These are phyloP conservation scores for Monomorium pharaonis DNA, from an alignment of 1,140 invertebrate species.

Conservation along the genomic window DNA sequence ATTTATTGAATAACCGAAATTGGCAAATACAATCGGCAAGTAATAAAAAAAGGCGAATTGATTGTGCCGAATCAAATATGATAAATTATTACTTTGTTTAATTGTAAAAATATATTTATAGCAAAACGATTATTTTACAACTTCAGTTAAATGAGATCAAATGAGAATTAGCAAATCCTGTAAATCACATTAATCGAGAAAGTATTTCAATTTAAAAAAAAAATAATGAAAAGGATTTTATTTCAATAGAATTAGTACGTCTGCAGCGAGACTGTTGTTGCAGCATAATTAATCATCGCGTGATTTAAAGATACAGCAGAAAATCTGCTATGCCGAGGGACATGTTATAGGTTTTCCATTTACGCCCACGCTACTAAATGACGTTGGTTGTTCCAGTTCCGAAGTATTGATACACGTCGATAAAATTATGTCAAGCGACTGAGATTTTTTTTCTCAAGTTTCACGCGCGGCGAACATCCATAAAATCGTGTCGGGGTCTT, in stretches of 20 bases:
- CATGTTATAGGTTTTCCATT: slow-evolving; percentile 15
- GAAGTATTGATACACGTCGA: slow-evolving; percentile 31
- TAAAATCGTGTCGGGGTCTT: neutral
- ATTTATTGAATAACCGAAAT: slow-evolving; percentile 1
- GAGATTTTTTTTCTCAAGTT: slow-evolving; percentile 4
- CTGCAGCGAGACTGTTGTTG: neutral
- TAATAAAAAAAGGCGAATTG: neutral
- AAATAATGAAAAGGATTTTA: neutral
- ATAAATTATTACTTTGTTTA: neutral
- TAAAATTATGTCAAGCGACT: slow-evolving; percentile 27
- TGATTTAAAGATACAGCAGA: neutral
- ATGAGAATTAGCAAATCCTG: neutral
- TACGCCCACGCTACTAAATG: neutral
- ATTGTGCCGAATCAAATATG: neutral
- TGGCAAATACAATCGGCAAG: neutral
- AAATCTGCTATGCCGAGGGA: neutral
- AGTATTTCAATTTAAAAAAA: neutral
- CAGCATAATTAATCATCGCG: neutral
- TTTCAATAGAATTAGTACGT: neutral
- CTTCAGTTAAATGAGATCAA: neutral
- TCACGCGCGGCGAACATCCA: neutral
- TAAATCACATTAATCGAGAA: neutral
- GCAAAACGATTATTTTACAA: neutral
- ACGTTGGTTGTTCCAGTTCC: slow-evolving; percentile 28
- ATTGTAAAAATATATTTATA: neutral